Percentiles rank a stretch among this genome's conserved stretches.
Conservation (phyloP, 2,888 invertebrate species). For the Sphecodes monilicornis region DNA sequence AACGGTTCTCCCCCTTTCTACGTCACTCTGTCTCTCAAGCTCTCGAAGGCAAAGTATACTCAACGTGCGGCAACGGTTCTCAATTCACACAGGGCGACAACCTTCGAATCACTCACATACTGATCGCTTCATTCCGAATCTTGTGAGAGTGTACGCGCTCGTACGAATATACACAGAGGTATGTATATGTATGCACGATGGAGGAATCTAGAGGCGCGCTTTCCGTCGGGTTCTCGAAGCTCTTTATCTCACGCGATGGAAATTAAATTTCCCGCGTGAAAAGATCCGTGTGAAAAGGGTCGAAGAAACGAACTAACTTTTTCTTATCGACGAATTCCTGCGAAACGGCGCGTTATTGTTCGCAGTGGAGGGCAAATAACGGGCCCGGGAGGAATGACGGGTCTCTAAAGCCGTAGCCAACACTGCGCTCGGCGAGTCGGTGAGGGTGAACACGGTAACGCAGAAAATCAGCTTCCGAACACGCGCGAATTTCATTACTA, state of each 20-base stretch:
- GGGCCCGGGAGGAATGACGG: background rate
- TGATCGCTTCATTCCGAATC: slow-evolving; percentile 27
- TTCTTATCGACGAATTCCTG: slow-evolving; percentile 40
- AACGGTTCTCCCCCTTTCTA: background rate
- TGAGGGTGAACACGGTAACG: slow-evolving; percentile 4
- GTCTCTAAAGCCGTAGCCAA: background rate
- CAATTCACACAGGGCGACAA: slow-evolving; percentile 54
- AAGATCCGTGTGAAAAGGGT: slow-evolving; percentile 24
- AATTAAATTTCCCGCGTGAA: slow-evolving; percentile 60
- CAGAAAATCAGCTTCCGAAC: slow-evolving; percentile 25
- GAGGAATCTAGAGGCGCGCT: slow-evolving; percentile 14
- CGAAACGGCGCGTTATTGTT: slow-evolving; percentile 43
- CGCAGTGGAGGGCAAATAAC: slow-evolving; percentile 14
- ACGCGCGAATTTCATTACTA: slow-evolving; percentile 14
- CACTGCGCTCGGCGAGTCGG: background rate
- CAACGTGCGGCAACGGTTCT: slow-evolving; percentile 16
- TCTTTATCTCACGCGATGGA: slow-evolving; percentile 46
- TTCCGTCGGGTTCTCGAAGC: slow-evolving; percentile 10
- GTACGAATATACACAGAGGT: background rate
- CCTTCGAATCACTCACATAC: slow-evolving; percentile 34
- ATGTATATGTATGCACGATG: background rate
- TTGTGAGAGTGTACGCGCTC: background rate
- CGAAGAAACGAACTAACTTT: slow-evolving; percentile 31
- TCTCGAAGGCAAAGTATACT: slow-evolving; percentile 40
- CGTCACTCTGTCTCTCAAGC: slow-evolving; percentile 1